Conservation (phyloP, 2,797 vertebrate genomes). For the Amblyraja radiata region DNA sequence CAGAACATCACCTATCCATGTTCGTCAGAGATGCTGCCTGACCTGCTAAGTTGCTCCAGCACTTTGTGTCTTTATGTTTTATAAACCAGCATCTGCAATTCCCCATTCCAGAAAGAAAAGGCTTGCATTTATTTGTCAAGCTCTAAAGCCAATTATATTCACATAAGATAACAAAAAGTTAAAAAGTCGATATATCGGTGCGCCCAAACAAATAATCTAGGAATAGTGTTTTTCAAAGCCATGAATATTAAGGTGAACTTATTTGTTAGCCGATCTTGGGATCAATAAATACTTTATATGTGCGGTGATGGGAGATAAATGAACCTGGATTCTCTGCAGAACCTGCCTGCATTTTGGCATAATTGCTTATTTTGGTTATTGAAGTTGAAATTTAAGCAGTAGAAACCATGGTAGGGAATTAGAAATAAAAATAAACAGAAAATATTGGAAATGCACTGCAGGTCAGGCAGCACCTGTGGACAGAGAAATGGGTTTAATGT, state of each 20-base stretch:
- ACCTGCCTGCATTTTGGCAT: too few species aligned
- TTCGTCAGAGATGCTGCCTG: too few species aligned
- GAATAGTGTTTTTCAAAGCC: not conserved
- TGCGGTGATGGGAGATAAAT: not conserved
- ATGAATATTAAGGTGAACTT: not conserved
- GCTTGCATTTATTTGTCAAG: not conserved
- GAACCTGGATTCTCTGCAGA: not conserved
- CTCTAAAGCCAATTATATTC: not conserved
- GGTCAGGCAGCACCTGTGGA: too few species aligned
- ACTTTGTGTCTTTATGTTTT: too few species aligned
- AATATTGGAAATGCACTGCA: too few species aligned
- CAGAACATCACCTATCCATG: too few species aligned
- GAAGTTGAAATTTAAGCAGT: not conserved
- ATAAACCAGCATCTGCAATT: too few species aligned
- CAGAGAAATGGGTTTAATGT: too few species aligned
- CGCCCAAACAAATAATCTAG: not conserved
- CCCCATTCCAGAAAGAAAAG: too few species aligned
- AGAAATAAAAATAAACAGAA: not conserved
- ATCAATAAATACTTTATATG: not conserved
- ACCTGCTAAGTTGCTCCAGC: too few species aligned
- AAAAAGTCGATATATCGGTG: not conserved
- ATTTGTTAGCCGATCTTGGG: not conserved
- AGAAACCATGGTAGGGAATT: not conserved
- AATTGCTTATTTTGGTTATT: not conserved
- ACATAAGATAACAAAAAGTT: not conserved